Conservation (phyloP, 2,113 vertebrate genomes). For the Diadophis punctatus region DNA sequence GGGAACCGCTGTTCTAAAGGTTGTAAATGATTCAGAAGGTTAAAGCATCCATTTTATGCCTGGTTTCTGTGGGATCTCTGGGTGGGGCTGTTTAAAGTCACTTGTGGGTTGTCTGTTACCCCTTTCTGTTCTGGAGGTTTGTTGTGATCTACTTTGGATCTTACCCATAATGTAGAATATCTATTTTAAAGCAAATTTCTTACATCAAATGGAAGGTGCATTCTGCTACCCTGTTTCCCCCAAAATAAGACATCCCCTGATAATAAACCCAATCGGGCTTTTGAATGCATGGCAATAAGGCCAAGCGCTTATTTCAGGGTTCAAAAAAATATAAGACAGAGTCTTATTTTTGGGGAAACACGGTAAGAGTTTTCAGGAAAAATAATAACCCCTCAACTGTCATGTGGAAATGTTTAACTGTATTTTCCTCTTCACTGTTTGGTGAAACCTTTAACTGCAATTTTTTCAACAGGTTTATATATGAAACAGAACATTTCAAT, state of each 20-base stretch:
- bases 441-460: not conserved
- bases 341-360: too few relatives aligned
- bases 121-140: not conserved
- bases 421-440: constrained; percentile 24
- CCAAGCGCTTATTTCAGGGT: too few relatives aligned
- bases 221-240: too few relatives aligned
- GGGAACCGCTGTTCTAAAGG: not conserved
- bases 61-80: not conserved
- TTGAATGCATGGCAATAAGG: too few relatives aligned
- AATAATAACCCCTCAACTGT: not conserved
- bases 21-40: not conserved
- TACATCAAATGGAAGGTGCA: not conserved
- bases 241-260: too few relatives aligned
- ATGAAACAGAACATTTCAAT: constrained; percentile 85
- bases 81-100: not conserved
- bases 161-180: not conserved
- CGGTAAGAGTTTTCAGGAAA: not conserved
- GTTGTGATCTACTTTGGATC: not conserved
- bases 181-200: not conserved
- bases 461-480: constrained; percentile 75
- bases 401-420: not conserved
- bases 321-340: too few relatives aligned
- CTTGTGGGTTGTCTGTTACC: not conserved
- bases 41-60: not conserved
- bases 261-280: too few relatives aligned